phyloP scores from a whole-genome alignment of 2,888 invertebrate genomes.

The Portevinia maculata region DNA sequence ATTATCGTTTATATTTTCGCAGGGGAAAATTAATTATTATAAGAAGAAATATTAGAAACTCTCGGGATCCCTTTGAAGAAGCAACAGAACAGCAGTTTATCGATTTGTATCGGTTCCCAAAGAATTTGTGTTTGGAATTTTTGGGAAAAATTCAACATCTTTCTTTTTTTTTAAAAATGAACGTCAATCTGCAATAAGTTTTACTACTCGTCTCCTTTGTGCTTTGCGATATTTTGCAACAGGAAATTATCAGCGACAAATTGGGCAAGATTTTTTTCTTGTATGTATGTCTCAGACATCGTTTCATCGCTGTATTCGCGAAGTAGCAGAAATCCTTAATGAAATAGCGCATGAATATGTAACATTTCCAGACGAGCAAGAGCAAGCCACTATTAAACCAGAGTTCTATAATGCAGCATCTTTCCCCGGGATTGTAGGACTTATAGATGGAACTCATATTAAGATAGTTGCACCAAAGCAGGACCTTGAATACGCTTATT shows the following conservation, averaged over 20 bases:
- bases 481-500: conserved; percentile 25
- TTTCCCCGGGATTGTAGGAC: conserved; percentile 17
- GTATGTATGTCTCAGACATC: conserved; percentile 19
- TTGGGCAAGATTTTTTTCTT: conserved; percentile 33
- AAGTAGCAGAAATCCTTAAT: conserved; percentile 26
- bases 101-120: no score
- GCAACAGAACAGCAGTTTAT: no score
- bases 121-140: no score
- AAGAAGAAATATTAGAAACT: no score
- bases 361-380: conserved; percentile 3
- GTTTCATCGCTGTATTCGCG: conserved; percentile 14
- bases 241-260: conserved; percentile 12
- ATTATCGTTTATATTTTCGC: no score
- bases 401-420: conserved; percentile 3
- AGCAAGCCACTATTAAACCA: not conserved
- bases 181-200: conserved; percentile 8
- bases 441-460: conserved; percentile 26
- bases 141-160: no score
- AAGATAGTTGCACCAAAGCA: conserved; percentile 24
- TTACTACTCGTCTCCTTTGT: not conserved
- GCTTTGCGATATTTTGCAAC: conserved; percentile 17
- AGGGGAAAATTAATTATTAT: no score
- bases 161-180: no score
- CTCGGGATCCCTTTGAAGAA: no score
- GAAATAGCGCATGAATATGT: no score